Conservation (phyloP, 2,888 invertebrate species). For the Hyles lineata region DNA sequence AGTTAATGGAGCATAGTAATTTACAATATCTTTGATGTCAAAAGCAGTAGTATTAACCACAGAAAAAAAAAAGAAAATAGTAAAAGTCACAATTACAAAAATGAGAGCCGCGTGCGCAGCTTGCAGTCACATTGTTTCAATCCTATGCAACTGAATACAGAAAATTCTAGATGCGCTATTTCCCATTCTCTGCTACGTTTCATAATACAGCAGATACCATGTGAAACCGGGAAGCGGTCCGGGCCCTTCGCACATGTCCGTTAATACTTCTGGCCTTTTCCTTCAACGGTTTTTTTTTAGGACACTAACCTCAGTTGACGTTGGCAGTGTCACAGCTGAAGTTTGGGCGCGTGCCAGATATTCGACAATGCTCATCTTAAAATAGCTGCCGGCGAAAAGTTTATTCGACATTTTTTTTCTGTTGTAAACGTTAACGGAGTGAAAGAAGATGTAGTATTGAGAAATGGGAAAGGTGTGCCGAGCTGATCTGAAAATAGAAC, state of each 20-base stretch:
- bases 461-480: not conserved
- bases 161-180: not conserved
- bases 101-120: conserved; percentile 1
- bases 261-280: conserved; percentile 55
- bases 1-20: no score
- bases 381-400: conserved; percentile 72
- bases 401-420: conserved; percentile 64
- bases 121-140: not conserved
- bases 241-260: conserved; percentile 17
- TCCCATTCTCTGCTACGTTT: not conserved
- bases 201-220: not conserved
- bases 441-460: not conserved
- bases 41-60: not conserved
- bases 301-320: conserved; percentile 79
- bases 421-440: conserved; percentile 41
- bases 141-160: not conserved
- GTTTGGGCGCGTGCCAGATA: conserved; percentile 76
- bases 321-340: conserved; percentile 77
- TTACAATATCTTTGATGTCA: not conserved
- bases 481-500: not conserved
- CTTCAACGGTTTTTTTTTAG: conserved; percentile 70
- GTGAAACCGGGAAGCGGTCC: not conserved
- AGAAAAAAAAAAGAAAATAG: not conserved
- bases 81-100: not conserved
- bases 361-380: conserved; percentile 76